A percentile compares a stretch with the other conserved stretches of the same genome.
Evolutionary conservation across 2,797 vertebrate genomes (phyloP).

Genomic region (Eurystomus glaucurus): DNA sequence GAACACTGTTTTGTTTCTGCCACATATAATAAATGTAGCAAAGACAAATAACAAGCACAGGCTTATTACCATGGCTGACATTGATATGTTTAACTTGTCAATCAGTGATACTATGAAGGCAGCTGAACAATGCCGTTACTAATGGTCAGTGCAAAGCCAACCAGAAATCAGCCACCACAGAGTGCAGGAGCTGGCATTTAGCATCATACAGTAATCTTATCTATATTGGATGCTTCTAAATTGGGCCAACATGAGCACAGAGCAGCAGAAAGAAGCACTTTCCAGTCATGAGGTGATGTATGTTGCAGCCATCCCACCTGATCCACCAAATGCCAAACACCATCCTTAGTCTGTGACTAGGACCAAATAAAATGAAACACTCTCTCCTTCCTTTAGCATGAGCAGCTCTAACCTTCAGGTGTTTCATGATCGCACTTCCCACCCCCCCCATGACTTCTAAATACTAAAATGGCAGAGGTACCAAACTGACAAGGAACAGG

Average conservation of each 20-base stretch:
- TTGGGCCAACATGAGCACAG: background rate
- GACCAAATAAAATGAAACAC: background rate
- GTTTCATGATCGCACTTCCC: background rate
- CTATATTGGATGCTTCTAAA: background rate
- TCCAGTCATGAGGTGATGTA: background rate
- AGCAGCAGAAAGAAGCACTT: background rate
- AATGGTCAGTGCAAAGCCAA: background rate
- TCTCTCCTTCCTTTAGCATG: background rate
- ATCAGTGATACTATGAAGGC: background rate
- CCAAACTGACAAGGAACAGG: accelerated
- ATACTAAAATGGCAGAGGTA: background rate
- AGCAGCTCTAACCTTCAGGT: background rate
- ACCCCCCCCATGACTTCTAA: accelerated
- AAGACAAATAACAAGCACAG: slow-evolving; percentile 13
- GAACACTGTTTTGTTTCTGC: slow-evolving; percentile 11
- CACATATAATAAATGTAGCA: background rate
- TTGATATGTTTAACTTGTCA: background rate
- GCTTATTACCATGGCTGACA: background rate
- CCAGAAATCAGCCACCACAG: accelerated
- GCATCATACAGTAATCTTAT: background rate
- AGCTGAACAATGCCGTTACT: background rate
- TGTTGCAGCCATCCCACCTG: background rate
- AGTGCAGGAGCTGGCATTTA: background rate
- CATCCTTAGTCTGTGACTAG: background rate
- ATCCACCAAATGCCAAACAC: background rate